Base-by-base conservation (phyloP, 2,888 invertebrate genomes). In the Peribatodes rhomboidaria region DNA sequence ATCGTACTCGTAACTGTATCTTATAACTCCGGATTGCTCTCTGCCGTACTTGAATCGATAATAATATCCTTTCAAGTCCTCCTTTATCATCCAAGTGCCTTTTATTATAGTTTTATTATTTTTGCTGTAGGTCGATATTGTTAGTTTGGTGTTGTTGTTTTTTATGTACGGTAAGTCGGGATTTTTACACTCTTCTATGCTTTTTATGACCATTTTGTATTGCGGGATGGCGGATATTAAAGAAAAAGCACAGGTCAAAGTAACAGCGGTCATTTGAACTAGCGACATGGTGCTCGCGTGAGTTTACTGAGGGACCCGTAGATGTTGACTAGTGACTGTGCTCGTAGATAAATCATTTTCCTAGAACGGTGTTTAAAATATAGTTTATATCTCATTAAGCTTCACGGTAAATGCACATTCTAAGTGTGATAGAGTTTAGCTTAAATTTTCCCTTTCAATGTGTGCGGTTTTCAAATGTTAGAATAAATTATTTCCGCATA, bases 131-230 rank as follows among this genome's bases (percentile, higher is more conserved):
- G 67, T 60, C 0, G 63, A 37, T 10, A 78, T 31, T 8, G 66
- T 59, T 1, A 72, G 13, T 11, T 42, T 37, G 0, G 71, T 11
- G 8, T 56, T n/a, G 16, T 65, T 72, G 3, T 74, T 44, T 3
- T 57, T 68, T n/a, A 67, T 69, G 46, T 74, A 82, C 1, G 79
- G 79, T 0, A 76, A 78, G 0, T 75, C 73, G 3, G 77, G 74
- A 11, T 73, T 69, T 0, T 22, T 57, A 50, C 83, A 83, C 9
- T 22, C 31, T 50, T 68, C 58, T 10, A 67, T 44, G n/a, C 65
- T 67, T 52, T 75, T 72, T 58, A 77, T 41, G 0, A 67, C 56
- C 49, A 74, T 49, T 61, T 72, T 73, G n/a, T 71, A 69, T 20
- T 58, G 44, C n/a, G 41, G 16, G 14, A 33, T 49, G 31, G 33